A percentile compares a stretch with the other conserved stretches of the same genome.
phyloP scores from a whole-genome alignment of 2,888 invertebrate species.

The Chromoteleia sp. region DNA sequence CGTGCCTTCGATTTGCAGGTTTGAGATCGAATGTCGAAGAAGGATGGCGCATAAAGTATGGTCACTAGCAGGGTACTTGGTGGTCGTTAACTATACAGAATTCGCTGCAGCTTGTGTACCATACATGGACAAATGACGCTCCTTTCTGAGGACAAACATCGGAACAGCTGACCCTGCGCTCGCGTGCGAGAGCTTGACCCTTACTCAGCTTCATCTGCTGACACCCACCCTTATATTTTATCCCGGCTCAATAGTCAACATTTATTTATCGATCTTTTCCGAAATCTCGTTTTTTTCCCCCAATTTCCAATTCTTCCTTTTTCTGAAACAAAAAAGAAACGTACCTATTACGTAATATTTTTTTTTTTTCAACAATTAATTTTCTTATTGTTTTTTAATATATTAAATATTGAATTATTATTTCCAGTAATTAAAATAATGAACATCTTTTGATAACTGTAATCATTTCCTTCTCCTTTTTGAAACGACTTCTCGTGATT shows the following conservation, averaged over 20 bases:
- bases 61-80: slow-evolving; percentile 73
- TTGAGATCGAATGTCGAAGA: slow-evolving; percentile 62
- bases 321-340: slow-evolving; percentile 21
- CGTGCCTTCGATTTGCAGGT: slow-evolving; percentile 65
- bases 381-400: background rate
- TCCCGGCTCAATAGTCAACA: slow-evolving; percentile 60
- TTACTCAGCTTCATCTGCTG: slow-evolving; percentile 84
- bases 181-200: slow-evolving; percentile 82
- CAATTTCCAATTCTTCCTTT: slow-evolving; percentile 13
- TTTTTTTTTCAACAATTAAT: too few species aligned
- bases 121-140: slow-evolving; percentile 76
- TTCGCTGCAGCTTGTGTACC: slow-evolving; percentile 77
- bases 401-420: too few species aligned
- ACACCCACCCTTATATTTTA: slow-evolving; percentile 76
- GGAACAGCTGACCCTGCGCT: slow-evolving; percentile 84
- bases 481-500: background rate
- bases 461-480: too few species aligned
- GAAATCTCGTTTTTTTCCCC: slow-evolving; percentile 46
- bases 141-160: slow-evolving; percentile 81
- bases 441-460: too few species aligned
- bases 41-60: slow-evolving; percentile 63
- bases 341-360: too few species aligned
- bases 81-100: slow-evolving; percentile 76
- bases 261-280: slow-evolving; percentile 68
- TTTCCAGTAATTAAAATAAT: background rate